Evolutionary conservation across 2,888 invertebrate genomes (phyloP), one percentile per base, ranked within the genome.

Genomic region (Leptothorax acervorum): DNA sequence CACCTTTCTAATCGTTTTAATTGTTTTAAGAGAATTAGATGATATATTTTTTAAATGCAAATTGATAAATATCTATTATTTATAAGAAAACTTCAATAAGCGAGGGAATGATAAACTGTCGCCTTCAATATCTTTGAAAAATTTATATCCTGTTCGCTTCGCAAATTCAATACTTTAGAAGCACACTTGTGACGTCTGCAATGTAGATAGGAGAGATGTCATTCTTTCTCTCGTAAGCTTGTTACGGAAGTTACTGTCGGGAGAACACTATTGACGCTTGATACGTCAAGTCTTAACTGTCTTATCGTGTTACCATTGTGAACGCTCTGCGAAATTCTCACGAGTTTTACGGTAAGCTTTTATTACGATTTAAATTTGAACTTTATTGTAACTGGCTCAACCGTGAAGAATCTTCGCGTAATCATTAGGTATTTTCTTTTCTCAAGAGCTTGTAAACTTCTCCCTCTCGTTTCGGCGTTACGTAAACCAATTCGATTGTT

Each of bases 391-490:
- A 57, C 11, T n/a, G 18, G 12, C 3, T 23, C 23, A 45, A 28
- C 73, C 65, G 11, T 35, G 11, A 48, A 66, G 15, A 68, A 55
- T 71, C 31, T 68, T 84, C 18, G 63, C 45, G 73, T 63, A 86
- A 65, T 75, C 48, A 62, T 76, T 75, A 74, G 28, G 0, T 18
- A 23, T n/a, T 66, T 55, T 9, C 31, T 48, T n/a, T 55, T 53
- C 5, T 2, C 12, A 39, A 45, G 4, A 23, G 39, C 15, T 11
- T 23, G 39, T 60, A 18, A 39, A 42, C 15, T 53, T 62, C n/a
- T 63, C 53, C 6, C 12, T 82, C 1, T 53, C 57, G n/a, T 63
- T 51, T 51, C 57, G 5, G 12, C 11, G 12, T 31, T 65, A 68
- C 8, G 2, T 74, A 85, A 68, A 15, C 57, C 48, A 23, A 23